Conservation (phyloP, 2,888 invertebrate genomes). For the Opisthograptis luteolata region DNA sequence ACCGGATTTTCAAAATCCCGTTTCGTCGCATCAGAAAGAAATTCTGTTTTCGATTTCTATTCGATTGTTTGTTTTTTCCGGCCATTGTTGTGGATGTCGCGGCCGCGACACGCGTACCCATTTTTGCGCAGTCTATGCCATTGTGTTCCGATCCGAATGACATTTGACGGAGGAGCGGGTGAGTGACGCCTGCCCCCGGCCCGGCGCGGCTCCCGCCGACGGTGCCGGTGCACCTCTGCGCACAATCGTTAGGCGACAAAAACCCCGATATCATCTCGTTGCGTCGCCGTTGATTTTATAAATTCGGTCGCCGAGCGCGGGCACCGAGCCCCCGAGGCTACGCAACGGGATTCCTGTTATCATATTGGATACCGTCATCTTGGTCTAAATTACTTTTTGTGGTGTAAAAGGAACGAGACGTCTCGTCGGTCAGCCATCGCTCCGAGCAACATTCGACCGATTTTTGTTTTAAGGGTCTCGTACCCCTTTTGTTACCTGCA, state of each 20-base stretch:
- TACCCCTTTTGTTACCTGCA: conserved; percentile 77
- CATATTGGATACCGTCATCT: conserved; percentile 73
- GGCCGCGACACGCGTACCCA: conserved; percentile 77
- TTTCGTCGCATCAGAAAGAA: conserved; percentile 76
- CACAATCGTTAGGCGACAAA: conserved; percentile 51
- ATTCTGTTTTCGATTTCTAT: conserved; percentile 83
- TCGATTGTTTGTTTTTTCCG: conserved; percentile 80
- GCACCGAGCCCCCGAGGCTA: conserved; percentile 64
- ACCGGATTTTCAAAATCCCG: conserved; percentile 84
- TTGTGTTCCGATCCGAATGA: conserved; percentile 74
- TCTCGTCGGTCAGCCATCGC: conserved; percentile 52
- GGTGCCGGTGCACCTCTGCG: conserved; percentile 25
- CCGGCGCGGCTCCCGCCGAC: conserved; percentile 5
- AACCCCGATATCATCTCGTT: conserved; percentile 50
- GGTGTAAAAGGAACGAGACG: conserved; percentile 65
- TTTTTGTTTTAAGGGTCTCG: conserved; percentile 57
- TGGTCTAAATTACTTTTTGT: conserved; percentile 78
- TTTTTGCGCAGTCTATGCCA: conserved; percentile 80
- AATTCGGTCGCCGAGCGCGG: conserved; percentile 42
- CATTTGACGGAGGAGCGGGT: conserved; percentile 74
- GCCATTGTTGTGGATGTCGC: conserved; percentile 73
- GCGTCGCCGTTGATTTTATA: conserved; percentile 46
- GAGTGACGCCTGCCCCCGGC: conserved; percentile 51
- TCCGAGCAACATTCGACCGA: conserved; percentile 71
- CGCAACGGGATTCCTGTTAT: conserved; percentile 82